Percentiles rank a stretch among this genome's conserved stretches.
phyloP scores from a whole-genome alignment of 2,888 invertebrate species.

The Eristalis intricaria region DNA sequence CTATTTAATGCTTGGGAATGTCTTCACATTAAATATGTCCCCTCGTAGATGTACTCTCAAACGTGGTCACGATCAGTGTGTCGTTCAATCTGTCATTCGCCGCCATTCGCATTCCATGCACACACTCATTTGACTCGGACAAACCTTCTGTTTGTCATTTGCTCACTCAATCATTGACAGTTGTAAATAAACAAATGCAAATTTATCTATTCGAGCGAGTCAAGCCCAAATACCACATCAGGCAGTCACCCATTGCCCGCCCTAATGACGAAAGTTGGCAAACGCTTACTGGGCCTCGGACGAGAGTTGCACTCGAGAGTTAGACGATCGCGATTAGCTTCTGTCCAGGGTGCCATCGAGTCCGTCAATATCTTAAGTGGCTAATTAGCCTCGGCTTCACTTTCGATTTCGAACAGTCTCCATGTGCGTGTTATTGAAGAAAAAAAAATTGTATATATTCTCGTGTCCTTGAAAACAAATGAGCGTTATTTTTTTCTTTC shows the following conservation, averaged over 20 bases:
- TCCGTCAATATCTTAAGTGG: background rate
- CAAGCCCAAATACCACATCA: background rate
- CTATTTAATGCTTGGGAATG: background rate
- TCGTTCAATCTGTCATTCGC: background rate
- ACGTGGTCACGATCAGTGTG: background rate
- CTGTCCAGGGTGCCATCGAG: background rate
- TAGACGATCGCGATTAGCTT: background rate
- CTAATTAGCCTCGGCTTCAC: background rate
- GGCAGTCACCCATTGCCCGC: background rate
- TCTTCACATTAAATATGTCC: background rate
- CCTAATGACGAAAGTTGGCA: background rate
- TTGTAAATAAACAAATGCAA: constrained; percentile 20
- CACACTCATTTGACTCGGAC: background rate
- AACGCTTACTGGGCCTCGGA: background rate
- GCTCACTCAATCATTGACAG: background rate
- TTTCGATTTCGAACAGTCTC: background rate
- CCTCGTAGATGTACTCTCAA: background rate
- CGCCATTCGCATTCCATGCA: constrained; percentile 1
- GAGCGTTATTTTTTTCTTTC: background rate
- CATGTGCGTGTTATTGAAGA: background rate
- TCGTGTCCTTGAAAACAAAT: background rate
- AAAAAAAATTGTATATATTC: background rate
- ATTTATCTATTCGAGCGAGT: background rate
- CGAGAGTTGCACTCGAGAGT: background rate
- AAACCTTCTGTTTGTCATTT: background rate